Evolutionary conservation across 2,888 invertebrate genomes (phyloP).

Genomic region (Acleris holmiana): DNA sequence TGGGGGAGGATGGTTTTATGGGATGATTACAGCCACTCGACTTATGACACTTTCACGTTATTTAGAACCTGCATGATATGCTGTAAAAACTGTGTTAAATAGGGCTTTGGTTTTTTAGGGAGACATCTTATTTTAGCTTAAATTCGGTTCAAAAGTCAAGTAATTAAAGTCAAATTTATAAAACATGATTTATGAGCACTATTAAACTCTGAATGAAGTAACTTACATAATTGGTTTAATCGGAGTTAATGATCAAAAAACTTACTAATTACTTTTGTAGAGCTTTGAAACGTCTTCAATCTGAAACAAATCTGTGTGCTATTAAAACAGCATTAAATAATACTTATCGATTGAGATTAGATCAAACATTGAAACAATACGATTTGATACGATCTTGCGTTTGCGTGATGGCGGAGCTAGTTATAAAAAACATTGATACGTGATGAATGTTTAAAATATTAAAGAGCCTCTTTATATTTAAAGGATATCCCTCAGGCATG

Average conservation of each 20-base stretch:
- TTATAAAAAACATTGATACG: neutral
- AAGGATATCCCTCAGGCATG: too few relatives aligned
- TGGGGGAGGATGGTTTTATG: constrained; percentile 3
- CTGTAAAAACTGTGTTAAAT: too few relatives aligned
- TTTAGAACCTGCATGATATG: too few relatives aligned
- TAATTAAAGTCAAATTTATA: constrained; percentile 34
- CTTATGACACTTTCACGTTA: too few relatives aligned
- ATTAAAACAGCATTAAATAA: constrained; percentile 64
- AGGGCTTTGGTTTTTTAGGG: too few relatives aligned
- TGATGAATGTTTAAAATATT: too few relatives aligned
- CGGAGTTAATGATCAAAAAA: constrained; percentile 30
- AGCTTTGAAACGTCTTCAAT: constrained; percentile 56
- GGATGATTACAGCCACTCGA: too few relatives aligned
- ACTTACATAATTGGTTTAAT: constrained; percentile 33
- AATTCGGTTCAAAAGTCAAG: constrained; percentile 4
- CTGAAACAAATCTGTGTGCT: constrained; percentile 74
- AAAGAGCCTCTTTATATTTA: too few relatives aligned
- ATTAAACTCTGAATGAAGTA: constrained; percentile 19
- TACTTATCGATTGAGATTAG: constrained; percentile 74
- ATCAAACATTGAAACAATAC: constrained; percentile 47
- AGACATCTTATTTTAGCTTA: too few relatives aligned
- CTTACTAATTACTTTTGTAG: constrained; percentile 26
- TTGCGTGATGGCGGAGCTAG: constrained; percentile 8
- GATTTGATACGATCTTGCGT: constrained; percentile 25
- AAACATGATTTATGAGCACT: constrained; percentile 35